Conservation (phyloP, 2,113 vertebrate species). For the Sceloporus undulatus region DNA sequence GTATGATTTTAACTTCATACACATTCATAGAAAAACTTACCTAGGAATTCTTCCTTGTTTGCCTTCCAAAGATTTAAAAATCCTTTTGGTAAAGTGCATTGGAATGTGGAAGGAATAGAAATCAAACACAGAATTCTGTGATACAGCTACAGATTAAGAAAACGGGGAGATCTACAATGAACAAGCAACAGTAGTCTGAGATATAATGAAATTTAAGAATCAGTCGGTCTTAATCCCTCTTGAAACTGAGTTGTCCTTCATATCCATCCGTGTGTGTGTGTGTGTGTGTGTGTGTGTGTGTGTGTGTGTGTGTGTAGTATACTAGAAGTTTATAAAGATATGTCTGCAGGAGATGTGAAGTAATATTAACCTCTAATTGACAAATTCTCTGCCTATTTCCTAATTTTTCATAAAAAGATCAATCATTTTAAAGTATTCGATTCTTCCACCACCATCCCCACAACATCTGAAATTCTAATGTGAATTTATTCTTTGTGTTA, state of each 20-base stretch:
- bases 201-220: not conserved
- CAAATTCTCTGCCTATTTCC: constrained; percentile 22
- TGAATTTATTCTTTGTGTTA: constrained; percentile 41
- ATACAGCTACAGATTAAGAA: not conserved
- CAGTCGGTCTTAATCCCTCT: not conserved
- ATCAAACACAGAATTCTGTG: not conserved
- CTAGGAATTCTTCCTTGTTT: not conserved
- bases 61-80: not conserved
- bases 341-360: constrained; percentile 13
- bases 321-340: constrained; percentile 5
- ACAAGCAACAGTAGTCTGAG: not conserved
- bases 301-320: too few relatives aligned
- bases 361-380: not conserved
- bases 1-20: not conserved
- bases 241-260: not conserved
- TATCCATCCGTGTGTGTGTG: too few relatives aligned
- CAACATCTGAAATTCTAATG: constrained; percentile 38
- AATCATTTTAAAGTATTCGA: constrained; percentile 36
- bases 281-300: too few relatives aligned
- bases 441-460: constrained; percentile 40
- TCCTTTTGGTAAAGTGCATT: not conserved
- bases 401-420: constrained; percentile 21
- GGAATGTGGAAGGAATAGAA: not conserved
- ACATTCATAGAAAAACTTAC: not conserved
- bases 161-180: not conserved